These are phyloP conservation scores for Campylomormyrus numenius DNA, from an alignment of 2,113 vertebrate species.

Conservation along the genomic window DNA sequence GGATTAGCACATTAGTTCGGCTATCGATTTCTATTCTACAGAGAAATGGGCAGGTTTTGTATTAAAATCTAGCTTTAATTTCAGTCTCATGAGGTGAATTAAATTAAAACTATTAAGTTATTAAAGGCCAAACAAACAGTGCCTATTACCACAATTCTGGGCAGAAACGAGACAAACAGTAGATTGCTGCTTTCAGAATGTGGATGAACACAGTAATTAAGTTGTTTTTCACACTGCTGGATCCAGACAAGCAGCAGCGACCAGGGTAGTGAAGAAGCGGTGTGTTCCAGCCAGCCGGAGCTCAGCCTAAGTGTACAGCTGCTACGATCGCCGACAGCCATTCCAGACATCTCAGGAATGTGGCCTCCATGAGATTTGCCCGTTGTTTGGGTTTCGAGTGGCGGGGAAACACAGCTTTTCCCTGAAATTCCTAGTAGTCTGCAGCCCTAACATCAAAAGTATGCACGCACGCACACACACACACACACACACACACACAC, in stretches of 20 bases:
- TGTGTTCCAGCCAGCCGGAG: slow-evolving; percentile 22
- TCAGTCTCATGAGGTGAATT: slow-evolving; percentile 4
- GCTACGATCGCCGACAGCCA: slow-evolving; percentile 56
- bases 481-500: background rate
- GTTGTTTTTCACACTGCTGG: slow-evolving; percentile 12
- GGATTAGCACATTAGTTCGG: background rate
- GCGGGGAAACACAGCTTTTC: background rate
- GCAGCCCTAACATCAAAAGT: background rate
- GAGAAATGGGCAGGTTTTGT: background rate
- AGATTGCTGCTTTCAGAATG: slow-evolving; percentile 9
- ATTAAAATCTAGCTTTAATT: slow-evolving; percentile 11
- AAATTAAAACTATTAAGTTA: slow-evolving; percentile 21
- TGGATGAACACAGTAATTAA: slow-evolving; percentile 14
- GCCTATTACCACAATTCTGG: slow-evolving; percentile 10
- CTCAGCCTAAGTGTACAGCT: slow-evolving; percentile 59
- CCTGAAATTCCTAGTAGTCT: background rate
- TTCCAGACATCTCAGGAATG: slow-evolving; percentile 68
- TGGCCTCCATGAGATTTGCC: slow-evolving; percentile 36
- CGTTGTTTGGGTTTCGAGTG: background rate
- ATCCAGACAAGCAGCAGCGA: slow-evolving; percentile 24
- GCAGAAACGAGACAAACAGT: background rate
- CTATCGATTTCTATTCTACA: background rate
- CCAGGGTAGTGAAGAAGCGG: slow-evolving; percentile 24
- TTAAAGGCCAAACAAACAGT: slow-evolving; percentile 7
- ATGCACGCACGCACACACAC: background rate